Evolutionary conservation across 1,140 invertebrate genomes (phyloP).

Genomic region (Orussus abietinus): DNA sequence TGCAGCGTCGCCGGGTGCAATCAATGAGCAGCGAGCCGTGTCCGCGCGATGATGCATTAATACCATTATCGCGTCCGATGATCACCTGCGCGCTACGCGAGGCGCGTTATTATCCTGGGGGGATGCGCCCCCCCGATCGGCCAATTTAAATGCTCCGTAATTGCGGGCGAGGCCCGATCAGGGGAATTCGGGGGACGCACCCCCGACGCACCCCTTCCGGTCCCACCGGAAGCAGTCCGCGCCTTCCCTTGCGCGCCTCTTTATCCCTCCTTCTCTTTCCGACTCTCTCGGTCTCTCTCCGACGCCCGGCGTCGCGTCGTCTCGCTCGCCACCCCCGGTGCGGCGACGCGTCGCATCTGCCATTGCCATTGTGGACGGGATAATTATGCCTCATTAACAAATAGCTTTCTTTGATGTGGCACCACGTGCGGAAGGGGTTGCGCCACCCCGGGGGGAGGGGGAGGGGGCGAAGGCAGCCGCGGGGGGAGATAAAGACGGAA

Average conservation of each 20-base stretch:
- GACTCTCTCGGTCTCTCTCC: not conserved
- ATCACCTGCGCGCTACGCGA: constrained; percentile 28
- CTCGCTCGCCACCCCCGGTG: too few relatives aligned
- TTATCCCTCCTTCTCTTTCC: not conserved
- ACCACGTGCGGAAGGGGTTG: constrained; percentile 20
- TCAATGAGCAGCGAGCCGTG: constrained; percentile 29
- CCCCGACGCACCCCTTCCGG: not conserved
- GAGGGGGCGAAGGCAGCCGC: constrained; percentile 2
- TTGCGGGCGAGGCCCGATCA: not conserved
- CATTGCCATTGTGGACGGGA: constrained; percentile 25
- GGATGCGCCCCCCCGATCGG: constrained; percentile 21
- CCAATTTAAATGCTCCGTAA: constrained; percentile 21
- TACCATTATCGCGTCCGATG: constrained; percentile 37
- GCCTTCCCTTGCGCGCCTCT: not conserved
- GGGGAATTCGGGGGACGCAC: not conserved
- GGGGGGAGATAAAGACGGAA: not conserved
- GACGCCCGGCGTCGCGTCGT: constrained; percentile 15
- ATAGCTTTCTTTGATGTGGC: constrained; percentile 39
- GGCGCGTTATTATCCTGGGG: constrained; percentile 21
- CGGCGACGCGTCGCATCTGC: not conserved
- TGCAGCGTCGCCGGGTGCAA: constrained; percentile 24
- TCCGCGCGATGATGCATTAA: constrained; percentile 37
- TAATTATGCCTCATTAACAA: constrained; percentile 43
- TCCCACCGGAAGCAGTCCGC: not conserved
- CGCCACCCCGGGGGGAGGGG: constrained; percentile 3